Evolutionary conservation across 2,888 invertebrate genomes (phyloP), one percentile per base, ranked within the genome.

Genomic region (Sceliomorpha sp.): DNA sequence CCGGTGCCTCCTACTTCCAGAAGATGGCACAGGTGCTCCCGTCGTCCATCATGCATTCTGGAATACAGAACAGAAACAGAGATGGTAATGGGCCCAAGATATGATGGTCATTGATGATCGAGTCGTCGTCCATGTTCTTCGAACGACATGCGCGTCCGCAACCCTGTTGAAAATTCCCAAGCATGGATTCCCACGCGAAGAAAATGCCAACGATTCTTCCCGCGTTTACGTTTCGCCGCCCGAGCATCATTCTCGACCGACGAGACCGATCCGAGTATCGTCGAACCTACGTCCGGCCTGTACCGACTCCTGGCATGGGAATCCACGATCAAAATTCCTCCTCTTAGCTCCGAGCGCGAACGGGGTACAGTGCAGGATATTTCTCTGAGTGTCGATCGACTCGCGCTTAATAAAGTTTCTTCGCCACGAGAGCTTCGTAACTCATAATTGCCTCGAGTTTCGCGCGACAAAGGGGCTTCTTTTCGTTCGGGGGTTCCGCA

Each of bases 1-100:
- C 87, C 85, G 88, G 89, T 88, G 89, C 89, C 90, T 90, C 90
- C 90, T 91, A 91, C 90, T 90, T 91, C 91, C 90, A 90, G 90
- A 89, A 90, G 90, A 90, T 90, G 90, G 90, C 90, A 89, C 89
- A 89, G 89, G 89, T 88, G 89, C 90, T 90, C 88, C 87, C 86
- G 87, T 85, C 87, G 88, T 88, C 88, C 88, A 88, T 88, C 88
- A 88, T 88, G 90, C 90, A 90, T 90, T 91, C 91, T 91, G 90
- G 88, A 91, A 91, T 90, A 89, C 85, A 90, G 90, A 91, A 90
- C 89, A 90, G 89, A 90, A 89, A 87, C 89, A 90, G 89, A 90
- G 89, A 89, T 90, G 89, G 89, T 89, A 89, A 86, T 88, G 85
- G 82, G 79, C 81, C 80, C 79, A 80, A 81, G 75, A 70, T 70